A percentile compares a stretch with the other conserved stretches of the same genome.
phyloP scores from a whole-genome alignment of 1,140 invertebrate genomes.

The Myzus persicae region DNA sequence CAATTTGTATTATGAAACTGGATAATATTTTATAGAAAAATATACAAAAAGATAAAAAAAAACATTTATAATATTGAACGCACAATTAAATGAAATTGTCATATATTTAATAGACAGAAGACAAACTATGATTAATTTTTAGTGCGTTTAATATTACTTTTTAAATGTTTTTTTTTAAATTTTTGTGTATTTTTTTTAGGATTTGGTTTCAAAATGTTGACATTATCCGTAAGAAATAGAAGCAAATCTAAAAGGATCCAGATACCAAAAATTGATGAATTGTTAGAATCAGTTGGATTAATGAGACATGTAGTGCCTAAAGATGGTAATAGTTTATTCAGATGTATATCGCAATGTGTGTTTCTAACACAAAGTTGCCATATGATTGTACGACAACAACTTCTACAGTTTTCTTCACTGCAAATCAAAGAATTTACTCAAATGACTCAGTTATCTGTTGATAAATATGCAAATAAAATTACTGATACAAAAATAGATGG shows the following conservation, averaged over 20 bases:
- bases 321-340: slow-evolving; percentile 84
- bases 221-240: slow-evolving; percentile 34
- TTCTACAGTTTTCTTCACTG: slow-evolving; percentile 74
- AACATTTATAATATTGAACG: slow-evolving; percentile 57
- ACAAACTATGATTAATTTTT: slow-evolving; percentile 48
- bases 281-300: slow-evolving; percentile 78
- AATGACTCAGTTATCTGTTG: slow-evolving; percentile 63
- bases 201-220: slow-evolving; percentile 55
- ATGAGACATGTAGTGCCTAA: slow-evolving; percentile 83
- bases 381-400: slow-evolving; percentile 75
- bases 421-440: slow-evolving; percentile 68
- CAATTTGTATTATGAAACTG: slow-evolving; percentile 8
- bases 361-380: slow-evolving; percentile 81
- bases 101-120: slow-evolving; percentile 27
- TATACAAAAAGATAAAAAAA: slow-evolving; percentile 52
- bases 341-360: slow-evolving; percentile 71
- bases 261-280: slow-evolving; percentile 71
- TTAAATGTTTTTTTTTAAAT: slow-evolving; percentile 56
- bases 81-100: slow-evolving; percentile 49
- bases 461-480: slow-evolving; percentile 10
- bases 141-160: slow-evolving; percentile 56
- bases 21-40: neutral
- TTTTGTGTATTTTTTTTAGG: slow-evolving; percentile 55
- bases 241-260: slow-evolving; percentile 60
- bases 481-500: slow-evolving; percentile 47